A percentile compares a stretch with the other conserved stretches of the same genome.
phyloP scores from a whole-genome alignment of 2,113 vertebrate genomes.

The Sclerurus mexicanus region DNA sequence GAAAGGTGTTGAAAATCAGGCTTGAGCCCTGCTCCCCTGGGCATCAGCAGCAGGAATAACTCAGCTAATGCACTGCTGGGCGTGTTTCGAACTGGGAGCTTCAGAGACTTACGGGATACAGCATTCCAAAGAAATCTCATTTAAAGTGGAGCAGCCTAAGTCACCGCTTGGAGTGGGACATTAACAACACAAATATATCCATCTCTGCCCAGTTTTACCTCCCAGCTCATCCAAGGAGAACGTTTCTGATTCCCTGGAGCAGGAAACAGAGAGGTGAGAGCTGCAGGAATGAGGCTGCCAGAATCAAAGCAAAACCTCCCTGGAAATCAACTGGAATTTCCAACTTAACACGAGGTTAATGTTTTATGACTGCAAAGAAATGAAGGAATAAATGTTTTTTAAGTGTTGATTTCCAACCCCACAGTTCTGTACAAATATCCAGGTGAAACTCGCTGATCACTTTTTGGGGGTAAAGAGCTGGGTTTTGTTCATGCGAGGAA shows the following conservation, averaged over 20 bases:
- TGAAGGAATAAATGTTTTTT: background rate
- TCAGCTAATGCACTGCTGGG: too few species aligned
- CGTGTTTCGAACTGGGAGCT: background rate
- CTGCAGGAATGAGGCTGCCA: background rate
- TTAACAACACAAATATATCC: background rate
- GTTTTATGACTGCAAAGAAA: background rate
- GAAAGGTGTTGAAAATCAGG: too few species aligned
- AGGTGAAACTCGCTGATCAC: background rate
- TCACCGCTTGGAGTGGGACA: background rate
- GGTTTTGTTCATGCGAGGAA: background rate
- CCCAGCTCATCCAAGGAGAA: background rate
- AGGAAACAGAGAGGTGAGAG: background rate
- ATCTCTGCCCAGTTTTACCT: background rate
- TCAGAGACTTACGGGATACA: background rate
- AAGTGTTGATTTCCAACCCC: background rate
- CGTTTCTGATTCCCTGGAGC: background rate
- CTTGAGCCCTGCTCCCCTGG: too few species aligned
- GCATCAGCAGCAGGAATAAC: too few species aligned
- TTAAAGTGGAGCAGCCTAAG: background rate
- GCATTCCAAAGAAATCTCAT: background rate
- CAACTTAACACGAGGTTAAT: background rate
- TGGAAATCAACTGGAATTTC: background rate
- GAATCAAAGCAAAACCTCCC: background rate
- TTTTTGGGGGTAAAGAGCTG: background rate
- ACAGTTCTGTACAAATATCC: background rate